Percentiles rank a stretch among this genome's conserved stretches.
phyloP scores from a whole-genome alignment of 1,140 invertebrate genomes.

The Meloidogyne floridensis region DNA sequence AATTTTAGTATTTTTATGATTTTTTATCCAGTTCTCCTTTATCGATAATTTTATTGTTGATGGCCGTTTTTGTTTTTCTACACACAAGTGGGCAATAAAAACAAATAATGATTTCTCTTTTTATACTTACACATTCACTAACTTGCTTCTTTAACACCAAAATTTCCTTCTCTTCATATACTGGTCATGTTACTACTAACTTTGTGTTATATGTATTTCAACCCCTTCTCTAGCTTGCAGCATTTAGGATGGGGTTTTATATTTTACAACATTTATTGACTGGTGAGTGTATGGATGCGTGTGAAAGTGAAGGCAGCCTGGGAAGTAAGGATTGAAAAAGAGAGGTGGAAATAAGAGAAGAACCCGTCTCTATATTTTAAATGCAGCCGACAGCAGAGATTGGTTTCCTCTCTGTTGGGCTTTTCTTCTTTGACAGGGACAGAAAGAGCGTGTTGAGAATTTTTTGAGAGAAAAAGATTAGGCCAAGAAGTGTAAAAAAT shows the following conservation, averaged over 20 bases:
- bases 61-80: neutral
- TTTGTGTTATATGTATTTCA: neutral
- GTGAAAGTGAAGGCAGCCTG: neutral
- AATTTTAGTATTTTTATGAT: neutral
- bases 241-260: neutral
- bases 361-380: neutral
- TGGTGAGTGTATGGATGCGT: neutral
- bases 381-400: neutral
- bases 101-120: neutral
- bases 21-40: neutral
- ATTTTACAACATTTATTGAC: conserved; percentile 9
- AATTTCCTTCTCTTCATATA: neutral
- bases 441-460: neutral
- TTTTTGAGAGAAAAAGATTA: no score
- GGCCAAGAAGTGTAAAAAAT: neutral
- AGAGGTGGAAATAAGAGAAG: neutral
- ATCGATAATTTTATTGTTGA: neutral
- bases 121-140: neutral
- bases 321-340: neutral
- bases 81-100: neutral
- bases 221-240: neutral
- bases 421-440: neutral
- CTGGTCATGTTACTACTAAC: neutral
- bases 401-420: neutral
- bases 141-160: neutral